Evolutionary conservation across 2,888 invertebrate genomes (phyloP).

Genomic region (Caenorhabditis parvicauda): DNA sequence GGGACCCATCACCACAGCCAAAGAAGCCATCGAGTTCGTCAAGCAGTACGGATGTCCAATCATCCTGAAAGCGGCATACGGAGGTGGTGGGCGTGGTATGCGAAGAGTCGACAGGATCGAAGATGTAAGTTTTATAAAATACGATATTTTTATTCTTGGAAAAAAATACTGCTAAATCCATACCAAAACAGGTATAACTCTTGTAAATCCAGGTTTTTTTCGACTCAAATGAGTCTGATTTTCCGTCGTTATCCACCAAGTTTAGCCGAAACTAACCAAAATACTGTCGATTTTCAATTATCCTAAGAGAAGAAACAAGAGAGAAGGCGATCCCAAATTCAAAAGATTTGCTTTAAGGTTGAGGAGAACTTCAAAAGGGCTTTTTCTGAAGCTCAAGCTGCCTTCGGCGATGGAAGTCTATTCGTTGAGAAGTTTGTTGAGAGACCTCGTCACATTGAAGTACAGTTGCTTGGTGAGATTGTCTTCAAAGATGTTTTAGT

Average conservation of each 20-base stretch:
- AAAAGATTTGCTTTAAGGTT: too few species aligned
- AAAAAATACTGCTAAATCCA: too few species aligned
- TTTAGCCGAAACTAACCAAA: too few species aligned
- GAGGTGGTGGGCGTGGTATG: conserved; percentile 95
- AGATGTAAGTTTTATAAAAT: too few species aligned
- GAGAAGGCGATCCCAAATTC: too few species aligned
- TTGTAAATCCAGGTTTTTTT: too few species aligned
- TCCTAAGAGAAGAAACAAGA: too few species aligned
- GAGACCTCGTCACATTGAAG: conserved; percentile 94
- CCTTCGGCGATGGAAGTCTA: conserved; percentile 97
- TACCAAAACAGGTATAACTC: too few species aligned
- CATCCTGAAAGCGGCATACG: conserved; percentile 97
- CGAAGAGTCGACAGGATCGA: conserved; percentile 54
- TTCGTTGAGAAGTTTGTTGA: conserved; percentile 98
- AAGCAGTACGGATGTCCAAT: conserved; percentile 85
- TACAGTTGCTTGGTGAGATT: conserved; percentile 76
- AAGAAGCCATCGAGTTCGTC: conserved; percentile 56
- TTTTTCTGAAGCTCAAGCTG: conserved; percentile 88
- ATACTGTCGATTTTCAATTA: too few species aligned
- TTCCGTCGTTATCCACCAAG: too few species aligned
- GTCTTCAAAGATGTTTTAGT: neutral
- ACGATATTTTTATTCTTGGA: too few species aligned
- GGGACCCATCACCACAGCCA: conserved; percentile 76
- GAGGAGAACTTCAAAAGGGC: conserved; percentile 86
- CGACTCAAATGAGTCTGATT: too few species aligned